Evolutionary conservation across 2,797 vertebrate genomes (phyloP), one percentile per base, ranked within the genome.

Genomic region (Pogoniulus pusillus): DNA sequence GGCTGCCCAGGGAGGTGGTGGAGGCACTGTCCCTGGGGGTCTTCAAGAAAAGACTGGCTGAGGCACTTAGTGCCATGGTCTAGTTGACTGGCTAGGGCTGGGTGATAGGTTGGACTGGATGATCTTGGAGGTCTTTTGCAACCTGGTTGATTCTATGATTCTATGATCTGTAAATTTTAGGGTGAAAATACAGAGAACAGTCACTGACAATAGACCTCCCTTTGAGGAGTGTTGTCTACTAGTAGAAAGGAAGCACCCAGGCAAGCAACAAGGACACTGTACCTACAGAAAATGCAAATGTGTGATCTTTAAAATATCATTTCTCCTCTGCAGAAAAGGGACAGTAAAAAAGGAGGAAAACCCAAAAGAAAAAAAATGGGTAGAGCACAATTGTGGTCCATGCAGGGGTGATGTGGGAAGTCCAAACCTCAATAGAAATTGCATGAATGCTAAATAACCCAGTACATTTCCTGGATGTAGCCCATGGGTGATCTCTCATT

Each of bases 401-500:
- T 0, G 0, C 12, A 10, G 0, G 0, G 39, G 4, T 57, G 32
- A 76, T 60, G 45, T 0, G 0, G 43, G 37, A 83, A 37, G 17
- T 51, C 35, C 39, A 69, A 74, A 76, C 35, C 62, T 65, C 58
- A 65, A 23, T 5, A 69, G 59, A 55, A 85, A 62, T 39, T 27
- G 18, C 30, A 30, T 5, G 18, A 58, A 41, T 39, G 34, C 8
- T 55, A 66, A 85, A 75, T 77, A 83, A 12, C 1, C 4, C 65
- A 34, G 19, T 27, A 64, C 34, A 27, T 85, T 62, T 78, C 30
- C 66, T 75, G 51, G 16, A 43, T 49, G 19, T 14, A 9, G 5
- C 35, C n/a, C 34, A 15, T 16, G 32, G 49, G 54, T 79, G 64
- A 57, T 71, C 29, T 53, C 43, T 27, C 35, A 29, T 68, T 70